These are phyloP conservation scores for Phocides pigmalion DNA, from an alignment of 1,140 invertebrate genomes.

Conservation along the genomic window DNA sequence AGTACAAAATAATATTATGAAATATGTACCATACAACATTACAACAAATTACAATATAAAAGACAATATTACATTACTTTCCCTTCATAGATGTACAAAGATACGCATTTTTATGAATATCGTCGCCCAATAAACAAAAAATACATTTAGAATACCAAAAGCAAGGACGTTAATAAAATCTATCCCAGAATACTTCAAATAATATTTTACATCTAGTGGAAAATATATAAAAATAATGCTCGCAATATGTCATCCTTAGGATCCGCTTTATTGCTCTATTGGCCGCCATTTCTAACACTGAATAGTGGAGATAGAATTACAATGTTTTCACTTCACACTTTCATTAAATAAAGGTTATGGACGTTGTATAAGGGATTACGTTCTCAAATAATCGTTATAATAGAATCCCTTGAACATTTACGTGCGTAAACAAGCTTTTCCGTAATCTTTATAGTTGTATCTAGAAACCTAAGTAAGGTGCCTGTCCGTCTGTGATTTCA, in stretches of 20 bases:
- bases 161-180: conserved; percentile 12
- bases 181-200: conserved; percentile 22
- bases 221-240: conserved; percentile 35
- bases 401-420: too few relatives aligned
- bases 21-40: too few relatives aligned
- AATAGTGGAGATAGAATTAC: conserved; percentile 32
- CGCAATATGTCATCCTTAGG: conserved; percentile 34
- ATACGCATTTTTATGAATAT: too few relatives aligned
- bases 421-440: too few relatives aligned
- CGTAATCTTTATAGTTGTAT: too few relatives aligned
- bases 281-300: conserved; percentile 26
- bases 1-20: too few relatives aligned
- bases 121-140: not conserved
- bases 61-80: too few relatives aligned
- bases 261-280: conserved; percentile 33
- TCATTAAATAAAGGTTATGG: conserved; percentile 3
- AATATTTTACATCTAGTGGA: conserved; percentile 34
- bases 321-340: conserved; percentile 8
- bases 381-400: not conserved
- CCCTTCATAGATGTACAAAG: too few relatives aligned
- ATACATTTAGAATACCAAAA: not conserved
- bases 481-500: too few relatives aligned
- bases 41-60: too few relatives aligned
- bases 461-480: too few relatives aligned
- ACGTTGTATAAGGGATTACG: not conserved